Evolutionary conservation across 2,797 vertebrate genomes (phyloP).

Genomic region (Buceros bicornis): DNA sequence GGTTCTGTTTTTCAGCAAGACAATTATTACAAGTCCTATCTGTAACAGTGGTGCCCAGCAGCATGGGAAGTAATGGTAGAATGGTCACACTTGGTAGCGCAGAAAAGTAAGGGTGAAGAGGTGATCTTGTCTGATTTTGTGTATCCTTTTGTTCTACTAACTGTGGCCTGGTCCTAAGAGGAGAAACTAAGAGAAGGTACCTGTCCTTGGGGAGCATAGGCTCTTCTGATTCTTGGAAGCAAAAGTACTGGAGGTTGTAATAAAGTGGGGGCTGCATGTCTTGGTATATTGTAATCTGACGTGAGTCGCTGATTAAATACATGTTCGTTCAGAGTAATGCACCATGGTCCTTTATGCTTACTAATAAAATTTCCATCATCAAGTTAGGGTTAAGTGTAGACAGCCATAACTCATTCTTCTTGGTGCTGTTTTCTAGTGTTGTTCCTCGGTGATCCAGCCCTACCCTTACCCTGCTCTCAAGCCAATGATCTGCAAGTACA

Average conservation of each 20-base stretch:
- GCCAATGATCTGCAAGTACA: neutral
- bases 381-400: neutral
- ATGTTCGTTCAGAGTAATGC: neutral
- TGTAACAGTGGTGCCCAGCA: neutral
- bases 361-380: constrained; percentile 34
- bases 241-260: neutral
- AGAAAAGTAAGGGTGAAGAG: neutral
- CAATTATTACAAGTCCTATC: neutral
- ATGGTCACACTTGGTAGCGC: neutral
- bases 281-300: neutral
- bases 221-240: neutral
- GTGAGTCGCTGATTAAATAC: constrained; percentile 33
- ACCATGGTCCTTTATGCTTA: neutral
- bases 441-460: neutral
- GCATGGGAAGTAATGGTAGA: neutral
- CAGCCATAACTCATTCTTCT: constrained; percentile 48
- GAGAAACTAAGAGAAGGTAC: neutral
- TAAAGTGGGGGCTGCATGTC: neutral
- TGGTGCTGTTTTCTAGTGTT: neutral
- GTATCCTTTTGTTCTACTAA: neutral
- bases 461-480: neutral
- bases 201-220: neutral
- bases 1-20: neutral
- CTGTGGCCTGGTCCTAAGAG: neutral
- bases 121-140: neutral